phyloP scores from a whole-genome alignment of 2,888 invertebrate species.

The Cephus pulcher region DNA sequence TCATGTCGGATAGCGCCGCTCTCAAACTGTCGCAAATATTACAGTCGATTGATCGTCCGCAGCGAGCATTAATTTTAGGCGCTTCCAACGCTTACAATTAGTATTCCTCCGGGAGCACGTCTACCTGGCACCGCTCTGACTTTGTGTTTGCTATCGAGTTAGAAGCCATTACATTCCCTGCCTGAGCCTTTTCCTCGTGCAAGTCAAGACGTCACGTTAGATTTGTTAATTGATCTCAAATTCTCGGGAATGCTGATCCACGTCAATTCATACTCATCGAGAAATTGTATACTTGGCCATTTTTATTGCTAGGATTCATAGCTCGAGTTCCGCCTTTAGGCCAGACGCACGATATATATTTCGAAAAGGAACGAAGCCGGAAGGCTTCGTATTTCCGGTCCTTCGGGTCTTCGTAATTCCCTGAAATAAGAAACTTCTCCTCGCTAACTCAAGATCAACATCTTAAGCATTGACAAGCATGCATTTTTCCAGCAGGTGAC shows the following conservation, averaged over 20 bases:
- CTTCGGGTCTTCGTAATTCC: background rate
- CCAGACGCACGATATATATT: background rate
- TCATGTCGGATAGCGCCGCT: slow-evolving; percentile 1
- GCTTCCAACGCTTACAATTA: background rate
- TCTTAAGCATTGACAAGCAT: background rate
- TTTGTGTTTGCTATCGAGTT: slow-evolving; percentile 6
- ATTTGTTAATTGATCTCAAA: too few species aligned
- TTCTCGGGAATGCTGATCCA: background rate
- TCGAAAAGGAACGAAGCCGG: background rate
- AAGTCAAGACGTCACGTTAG: too few species aligned
- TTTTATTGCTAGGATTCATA: background rate
- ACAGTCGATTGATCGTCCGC: slow-evolving; percentile 1
- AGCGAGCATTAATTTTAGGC: slow-evolving; percentile 14
- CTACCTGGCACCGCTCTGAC: background rate
- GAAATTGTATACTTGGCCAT: background rate
- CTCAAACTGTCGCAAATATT: slow-evolving; percentile 13
- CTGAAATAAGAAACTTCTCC: background rate
- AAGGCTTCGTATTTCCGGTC: background rate
- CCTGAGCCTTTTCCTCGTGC: too few species aligned
- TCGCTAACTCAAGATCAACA: background rate
- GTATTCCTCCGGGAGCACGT: background rate
- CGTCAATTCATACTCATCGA: background rate
- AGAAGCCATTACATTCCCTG: background rate
- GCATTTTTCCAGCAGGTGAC: slow-evolving; percentile 80
- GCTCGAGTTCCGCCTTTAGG: background rate